phyloP scores from a whole-genome alignment of 2,113 vertebrate species.

The Pantherophis guttatus region DNA sequence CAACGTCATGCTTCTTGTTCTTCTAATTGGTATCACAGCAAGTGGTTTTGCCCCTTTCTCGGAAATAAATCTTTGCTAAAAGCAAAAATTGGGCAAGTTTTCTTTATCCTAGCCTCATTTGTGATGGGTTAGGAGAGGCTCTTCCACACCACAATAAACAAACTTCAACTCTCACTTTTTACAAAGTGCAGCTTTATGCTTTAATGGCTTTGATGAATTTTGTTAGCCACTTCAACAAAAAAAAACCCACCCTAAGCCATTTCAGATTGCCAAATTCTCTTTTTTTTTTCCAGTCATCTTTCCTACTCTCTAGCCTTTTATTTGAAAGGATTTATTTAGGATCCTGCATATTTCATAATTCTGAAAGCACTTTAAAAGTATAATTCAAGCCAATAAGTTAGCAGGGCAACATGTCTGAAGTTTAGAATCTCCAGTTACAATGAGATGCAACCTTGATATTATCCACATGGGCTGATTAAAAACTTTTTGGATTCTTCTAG shows the following conservation, averaged over 20 bases:
- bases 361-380: slow-evolving; percentile 72
- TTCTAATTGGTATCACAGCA: slow-evolving; percentile 80
- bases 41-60: slow-evolving; percentile 74
- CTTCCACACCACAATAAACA: slow-evolving; percentile 72
- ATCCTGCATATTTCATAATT: slow-evolving; percentile 72
- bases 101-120: slow-evolving; percentile 76
- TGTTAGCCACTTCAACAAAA: slow-evolving; percentile 64
- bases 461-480: slow-evolving; percentile 9
- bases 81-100: slow-evolving; percentile 75
- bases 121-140: slow-evolving; percentile 73
- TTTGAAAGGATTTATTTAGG: slow-evolving; percentile 77
- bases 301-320: slow-evolving; percentile 67
- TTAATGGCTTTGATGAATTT: slow-evolving; percentile 79
- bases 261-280: slow-evolving; percentile 65
- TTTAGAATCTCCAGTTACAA: slow-evolving; percentile 66
- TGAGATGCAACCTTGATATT: slow-evolving; percentile 55
- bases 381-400: slow-evolving; percentile 64
- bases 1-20: slow-evolving; percentile 69
- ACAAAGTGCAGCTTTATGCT: slow-evolving; percentile 77
- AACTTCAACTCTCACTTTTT: slow-evolving; percentile 77
- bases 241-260: slow-evolving; percentile 64
- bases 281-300: slow-evolving; percentile 64
- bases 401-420: slow-evolving; percentile 59
- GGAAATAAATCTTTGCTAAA: slow-evolving; percentile 78
- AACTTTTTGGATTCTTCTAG: neutral